A percentile compares a stretch with the other conserved stretches of the same genome.
These are phyloP conservation scores for Uropetala carovei DNA, from an alignment of 2,888 invertebrate genomes.

Conservation along the genomic window DNA sequence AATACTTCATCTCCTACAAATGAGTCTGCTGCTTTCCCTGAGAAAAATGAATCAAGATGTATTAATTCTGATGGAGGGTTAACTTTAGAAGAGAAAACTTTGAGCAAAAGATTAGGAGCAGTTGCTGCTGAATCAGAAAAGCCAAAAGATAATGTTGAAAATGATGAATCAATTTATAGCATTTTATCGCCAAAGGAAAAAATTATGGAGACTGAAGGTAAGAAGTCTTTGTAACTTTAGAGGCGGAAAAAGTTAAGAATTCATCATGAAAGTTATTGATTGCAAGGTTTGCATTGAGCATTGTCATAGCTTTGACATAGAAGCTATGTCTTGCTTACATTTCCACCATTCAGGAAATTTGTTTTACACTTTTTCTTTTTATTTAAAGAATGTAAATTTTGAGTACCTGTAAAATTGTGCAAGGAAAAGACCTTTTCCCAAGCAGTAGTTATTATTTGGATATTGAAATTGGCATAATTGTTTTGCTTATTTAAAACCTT, in stretches of 20 bases:
- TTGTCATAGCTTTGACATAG: neutral
- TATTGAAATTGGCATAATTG: neutral
- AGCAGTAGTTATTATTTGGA: neutral
- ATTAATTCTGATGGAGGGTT: constrained; percentile 30
- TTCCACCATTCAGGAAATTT: neutral
- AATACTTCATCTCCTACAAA: neutral
- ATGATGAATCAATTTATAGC: neutral
- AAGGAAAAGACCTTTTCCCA: neutral
- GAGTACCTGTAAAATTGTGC: neutral
- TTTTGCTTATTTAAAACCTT: neutral
- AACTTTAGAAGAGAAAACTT: neutral
- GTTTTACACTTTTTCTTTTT: neutral
- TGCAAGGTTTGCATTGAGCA: neutral
- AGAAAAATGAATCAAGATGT: neutral
- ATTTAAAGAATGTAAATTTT: neutral
- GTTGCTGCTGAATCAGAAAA: neutral
- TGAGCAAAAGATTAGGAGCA: neutral
- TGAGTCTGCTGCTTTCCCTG: neutral
- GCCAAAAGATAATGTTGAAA: neutral
- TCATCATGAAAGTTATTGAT: neutral
- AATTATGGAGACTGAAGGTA: neutral
- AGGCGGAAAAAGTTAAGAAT: neutral
- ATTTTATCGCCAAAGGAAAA: neutral
- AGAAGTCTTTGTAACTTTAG: constrained; percentile 21
- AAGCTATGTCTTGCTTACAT: constrained; percentile 34